Evolutionary conservation across 37 sponge, comb jelly and placozoan species (phyloP).

Genomic region (Cliona cf. orientalis): DNA sequence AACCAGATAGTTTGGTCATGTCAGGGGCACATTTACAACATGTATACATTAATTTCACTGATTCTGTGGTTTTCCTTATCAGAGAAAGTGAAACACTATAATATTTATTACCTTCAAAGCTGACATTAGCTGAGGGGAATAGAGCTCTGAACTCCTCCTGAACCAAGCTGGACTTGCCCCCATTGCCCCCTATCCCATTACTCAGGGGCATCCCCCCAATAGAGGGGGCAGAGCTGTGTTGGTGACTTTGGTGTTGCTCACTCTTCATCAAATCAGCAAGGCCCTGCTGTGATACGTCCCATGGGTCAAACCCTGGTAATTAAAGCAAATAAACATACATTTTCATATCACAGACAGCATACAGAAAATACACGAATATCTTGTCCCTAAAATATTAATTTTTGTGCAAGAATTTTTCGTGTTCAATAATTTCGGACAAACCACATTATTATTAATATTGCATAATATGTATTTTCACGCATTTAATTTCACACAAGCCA

Average conservation of each 20-base stretch:
- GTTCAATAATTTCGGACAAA: too few species aligned
- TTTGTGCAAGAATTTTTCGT: too few species aligned
- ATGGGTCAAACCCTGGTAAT: constrained; percentile 71
- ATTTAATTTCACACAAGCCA: too few species aligned
- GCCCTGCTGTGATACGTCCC: constrained; percentile 58
- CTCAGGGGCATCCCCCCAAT: neutral
- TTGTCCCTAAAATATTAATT: neutral
- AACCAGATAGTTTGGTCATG: too few species aligned
- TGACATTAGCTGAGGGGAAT: constrained; percentile 66
- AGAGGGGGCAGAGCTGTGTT: neutral
- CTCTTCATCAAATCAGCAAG: constrained; percentile 65
- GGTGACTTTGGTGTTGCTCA: constrained; percentile 16
- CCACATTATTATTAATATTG: too few species aligned
- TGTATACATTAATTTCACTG: too few species aligned
- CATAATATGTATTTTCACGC: too few species aligned
- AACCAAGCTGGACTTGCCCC: neutral
- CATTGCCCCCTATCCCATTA: neutral
- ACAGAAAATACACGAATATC: neutral
- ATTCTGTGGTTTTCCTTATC: too few species aligned
- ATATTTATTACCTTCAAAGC: constrained; percentile 58
- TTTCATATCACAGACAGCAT: neutral
- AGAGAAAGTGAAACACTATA: too few species aligned
- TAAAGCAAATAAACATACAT: neutral
- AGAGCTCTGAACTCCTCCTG: constrained; percentile 61
- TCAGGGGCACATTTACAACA: too few species aligned